Conservation (phyloP, 2,797 vertebrate species). For the Catostomus latipinnis region DNA sequence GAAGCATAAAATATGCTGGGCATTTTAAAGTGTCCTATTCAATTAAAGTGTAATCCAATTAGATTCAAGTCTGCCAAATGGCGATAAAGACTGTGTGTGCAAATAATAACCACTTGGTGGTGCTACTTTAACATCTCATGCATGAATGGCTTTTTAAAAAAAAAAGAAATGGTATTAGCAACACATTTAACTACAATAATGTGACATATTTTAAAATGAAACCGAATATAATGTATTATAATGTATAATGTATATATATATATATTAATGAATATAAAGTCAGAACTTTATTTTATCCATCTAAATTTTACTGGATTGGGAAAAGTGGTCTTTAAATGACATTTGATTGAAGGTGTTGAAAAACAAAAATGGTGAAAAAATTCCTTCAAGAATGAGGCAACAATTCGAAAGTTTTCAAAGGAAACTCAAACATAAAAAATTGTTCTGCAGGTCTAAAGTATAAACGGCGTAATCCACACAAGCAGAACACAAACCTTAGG, state of each 20-base stretch:
- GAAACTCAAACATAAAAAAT: too few species aligned
- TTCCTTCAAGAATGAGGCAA: too few species aligned
- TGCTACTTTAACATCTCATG: neutral
- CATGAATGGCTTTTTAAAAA: neutral
- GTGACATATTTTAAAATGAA: neutral
- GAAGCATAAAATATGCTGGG: neutral
- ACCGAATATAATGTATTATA: neutral
- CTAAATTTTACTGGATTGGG: too few species aligned
- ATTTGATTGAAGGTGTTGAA: too few species aligned
- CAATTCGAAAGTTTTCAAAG: too few species aligned
- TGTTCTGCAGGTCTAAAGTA: too few species aligned
- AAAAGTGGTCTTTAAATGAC: too few species aligned
- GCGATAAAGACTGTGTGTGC: neutral
- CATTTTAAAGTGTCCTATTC: neutral
- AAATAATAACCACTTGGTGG: conserved; percentile 19
- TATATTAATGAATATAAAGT: too few species aligned
- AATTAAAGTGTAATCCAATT: neutral
- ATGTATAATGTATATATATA: too few species aligned
- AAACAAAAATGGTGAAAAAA: too few species aligned
- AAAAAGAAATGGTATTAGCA: too few species aligned
- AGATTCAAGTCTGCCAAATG: neutral
- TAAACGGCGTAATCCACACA: neutral
- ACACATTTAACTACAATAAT: neutral
- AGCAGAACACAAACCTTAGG: conserved; percentile 82
- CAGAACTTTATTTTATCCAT: too few species aligned